Conservation (phyloP, 35 echinoderm and acorn worm species). For the Apostichopus parvimensis region DNA sequence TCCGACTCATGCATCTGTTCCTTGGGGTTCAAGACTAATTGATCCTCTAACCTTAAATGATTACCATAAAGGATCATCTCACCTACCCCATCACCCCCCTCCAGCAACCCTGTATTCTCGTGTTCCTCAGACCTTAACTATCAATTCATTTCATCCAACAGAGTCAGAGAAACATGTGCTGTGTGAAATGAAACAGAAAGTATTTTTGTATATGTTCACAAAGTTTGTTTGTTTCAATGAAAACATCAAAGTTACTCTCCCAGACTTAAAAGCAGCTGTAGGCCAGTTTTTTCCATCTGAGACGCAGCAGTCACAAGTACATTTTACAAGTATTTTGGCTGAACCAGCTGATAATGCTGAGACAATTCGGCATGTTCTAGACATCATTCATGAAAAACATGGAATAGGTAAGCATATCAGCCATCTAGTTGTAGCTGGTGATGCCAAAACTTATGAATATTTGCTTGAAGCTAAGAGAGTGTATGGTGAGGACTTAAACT, state of each 20-base stretch:
- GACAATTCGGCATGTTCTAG: too few species aligned
- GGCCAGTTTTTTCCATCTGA: not conserved
- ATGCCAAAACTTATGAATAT: conserved; percentile 62
- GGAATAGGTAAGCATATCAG: conserved; percentile 4
- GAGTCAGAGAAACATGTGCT: not conserved
- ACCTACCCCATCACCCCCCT: not conserved
- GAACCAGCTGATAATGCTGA: too few species aligned
- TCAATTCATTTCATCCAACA: conserved; percentile 35
- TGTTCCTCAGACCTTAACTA: not conserved
- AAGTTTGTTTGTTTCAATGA: conserved; percentile 3
- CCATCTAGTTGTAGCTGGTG: conserved; percentile 66
- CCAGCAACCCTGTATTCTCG: not conserved
- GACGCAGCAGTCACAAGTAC: too few species aligned
- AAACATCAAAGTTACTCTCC: conserved; percentile 11
- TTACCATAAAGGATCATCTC: conserved; percentile 33
- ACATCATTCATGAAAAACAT: too few species aligned
- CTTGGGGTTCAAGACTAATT: too few species aligned
- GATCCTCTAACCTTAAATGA: not conserved
- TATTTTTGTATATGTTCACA: conserved; percentile 51
- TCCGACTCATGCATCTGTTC: too few species aligned
- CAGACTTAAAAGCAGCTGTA: conserved; percentile 37
- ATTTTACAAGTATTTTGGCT: too few species aligned
- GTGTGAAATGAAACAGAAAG: not conserved
- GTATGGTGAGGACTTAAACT: conserved; percentile 53
- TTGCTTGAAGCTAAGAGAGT: conserved; percentile 42